phyloP scores from a whole-genome alignment of 2,113 vertebrate genomes.

The Cheilinus undulatus region DNA sequence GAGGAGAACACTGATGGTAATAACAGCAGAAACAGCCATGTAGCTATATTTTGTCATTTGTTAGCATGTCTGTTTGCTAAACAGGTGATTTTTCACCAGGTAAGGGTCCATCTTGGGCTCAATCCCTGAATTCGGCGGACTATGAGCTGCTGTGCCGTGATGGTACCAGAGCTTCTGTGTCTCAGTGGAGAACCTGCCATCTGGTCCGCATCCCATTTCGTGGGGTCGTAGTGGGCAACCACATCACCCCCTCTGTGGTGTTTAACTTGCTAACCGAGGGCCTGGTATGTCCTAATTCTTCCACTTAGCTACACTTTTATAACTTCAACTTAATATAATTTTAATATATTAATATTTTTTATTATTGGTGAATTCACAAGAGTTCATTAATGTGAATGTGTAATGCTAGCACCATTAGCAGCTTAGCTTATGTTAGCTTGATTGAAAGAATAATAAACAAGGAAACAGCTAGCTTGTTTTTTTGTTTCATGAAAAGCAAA shows the following conservation, averaged over 20 bases:
- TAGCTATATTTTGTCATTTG: not conserved
- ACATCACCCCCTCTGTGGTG: constrained; percentile 79
- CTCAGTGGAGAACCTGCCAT: constrained; percentile 86
- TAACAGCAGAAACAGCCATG: not conserved
- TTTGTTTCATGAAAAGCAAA: no score
- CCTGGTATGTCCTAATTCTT: constrained; percentile 80
- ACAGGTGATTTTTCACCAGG: constrained; percentile 73
- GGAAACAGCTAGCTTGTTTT: not conserved
- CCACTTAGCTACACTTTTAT: no score
- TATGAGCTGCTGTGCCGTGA: constrained; percentile 91
- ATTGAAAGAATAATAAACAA: no score
- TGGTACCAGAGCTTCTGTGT: constrained; percentile 81
- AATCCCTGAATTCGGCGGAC: constrained; percentile 76
- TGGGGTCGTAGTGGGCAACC: constrained; percentile 85
- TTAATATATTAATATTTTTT: no score
- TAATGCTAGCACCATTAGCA: no score
- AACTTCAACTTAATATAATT: no score
- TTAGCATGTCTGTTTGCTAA: not conserved
- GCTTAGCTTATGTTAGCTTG: no score
- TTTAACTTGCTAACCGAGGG: constrained; percentile 88
- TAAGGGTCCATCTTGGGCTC: constrained; percentile 80
- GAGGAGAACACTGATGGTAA: constrained; percentile 87
- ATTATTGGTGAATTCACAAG: no score
- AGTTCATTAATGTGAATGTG: no score
- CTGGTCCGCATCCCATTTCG: constrained; percentile 88